Evolutionary conservation across 2,888 invertebrate species (phyloP).

Genomic region (Elmis aenea): DNA sequence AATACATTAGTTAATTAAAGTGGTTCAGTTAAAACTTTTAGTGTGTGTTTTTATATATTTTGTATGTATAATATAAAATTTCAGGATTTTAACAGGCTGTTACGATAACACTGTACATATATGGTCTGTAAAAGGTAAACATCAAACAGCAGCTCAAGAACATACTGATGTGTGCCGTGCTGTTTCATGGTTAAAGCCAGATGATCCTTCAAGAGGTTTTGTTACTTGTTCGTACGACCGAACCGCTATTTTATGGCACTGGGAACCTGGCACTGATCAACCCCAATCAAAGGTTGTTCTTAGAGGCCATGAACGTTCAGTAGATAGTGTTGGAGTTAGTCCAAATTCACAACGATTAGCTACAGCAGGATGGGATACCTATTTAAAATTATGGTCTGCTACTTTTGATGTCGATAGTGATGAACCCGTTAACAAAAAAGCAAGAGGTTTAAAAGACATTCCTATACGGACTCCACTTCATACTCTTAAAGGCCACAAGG

Average conservation of each 20-base stretch:
- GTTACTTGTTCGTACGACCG: constrained; percentile 88
- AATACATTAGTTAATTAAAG: too few relatives aligned
- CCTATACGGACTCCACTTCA: constrained; percentile 66
- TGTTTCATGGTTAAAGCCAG: constrained; percentile 76
- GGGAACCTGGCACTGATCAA: constrained; percentile 68
- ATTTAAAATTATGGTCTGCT: constrained; percentile 87
- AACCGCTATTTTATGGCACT: constrained; percentile 85
- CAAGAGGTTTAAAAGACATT: constrained; percentile 25
- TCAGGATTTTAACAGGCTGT: constrained; percentile 84
- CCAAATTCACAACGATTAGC: constrained; percentile 61
- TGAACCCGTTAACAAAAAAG: constrained; percentile 40
- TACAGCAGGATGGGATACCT: constrained; percentile 90
- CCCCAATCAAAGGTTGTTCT: constrained; percentile 77
- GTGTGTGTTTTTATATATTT: constrained; percentile 2
- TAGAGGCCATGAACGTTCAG: constrained; percentile 86
- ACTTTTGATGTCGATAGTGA: constrained; percentile 38
- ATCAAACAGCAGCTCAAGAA: constrained; percentile 76
- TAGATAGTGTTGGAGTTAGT: constrained; percentile 82
- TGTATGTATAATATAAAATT: background rate
- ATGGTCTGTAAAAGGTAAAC: constrained; percentile 83
- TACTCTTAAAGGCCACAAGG: constrained; percentile 89
- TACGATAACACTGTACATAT: constrained; percentile 90
- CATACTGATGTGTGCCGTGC: constrained; percentile 85
- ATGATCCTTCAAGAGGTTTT: constrained; percentile 49
- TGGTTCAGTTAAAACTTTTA: too few relatives aligned